These are phyloP conservation scores for Gryllus bimaculatus DNA, from an alignment of 1,140 invertebrate species.

Conservation along the genomic window DNA sequence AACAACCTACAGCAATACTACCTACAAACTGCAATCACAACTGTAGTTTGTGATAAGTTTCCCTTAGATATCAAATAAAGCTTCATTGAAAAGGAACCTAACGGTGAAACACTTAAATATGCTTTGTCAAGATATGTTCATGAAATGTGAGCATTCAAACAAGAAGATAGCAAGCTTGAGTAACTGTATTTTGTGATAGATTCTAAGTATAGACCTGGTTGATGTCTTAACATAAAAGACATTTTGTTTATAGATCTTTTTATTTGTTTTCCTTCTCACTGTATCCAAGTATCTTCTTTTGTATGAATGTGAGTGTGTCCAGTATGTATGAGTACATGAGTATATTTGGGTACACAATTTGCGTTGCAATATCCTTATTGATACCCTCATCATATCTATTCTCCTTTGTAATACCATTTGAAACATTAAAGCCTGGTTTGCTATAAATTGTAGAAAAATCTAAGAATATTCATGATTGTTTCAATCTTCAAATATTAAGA, in stretches of 20 bases:
- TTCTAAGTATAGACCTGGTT: not conserved
- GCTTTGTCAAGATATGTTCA: not conserved
- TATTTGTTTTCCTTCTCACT: not conserved
- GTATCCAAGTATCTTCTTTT: not conserved
- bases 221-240: not conserved
- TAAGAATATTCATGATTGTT: too few relatives aligned
- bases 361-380: too few relatives aligned
- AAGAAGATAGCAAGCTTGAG: not conserved
- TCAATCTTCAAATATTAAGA: too few relatives aligned
- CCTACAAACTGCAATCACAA: not conserved
- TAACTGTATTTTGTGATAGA: slow-evolving; percentile 2
- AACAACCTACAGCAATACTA: not conserved
- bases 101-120: not conserved
- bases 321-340: not conserved
- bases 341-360: not conserved
- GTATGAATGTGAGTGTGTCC: not conserved
- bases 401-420: too few relatives aligned
- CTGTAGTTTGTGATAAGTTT: not conserved
- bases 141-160: not conserved
- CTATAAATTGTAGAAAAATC: too few relatives aligned
- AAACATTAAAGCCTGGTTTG: too few relatives aligned
- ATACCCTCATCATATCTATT: too few relatives aligned
- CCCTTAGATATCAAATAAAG: too few relatives aligned
- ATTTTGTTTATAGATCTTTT: not conserved
- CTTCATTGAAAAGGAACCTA: too few relatives aligned